Percentiles rank a stretch among this genome's conserved stretches.
Evolutionary conservation across 2,888 invertebrate species (phyloP).

Genomic region (Stratiomys singularior): DNA sequence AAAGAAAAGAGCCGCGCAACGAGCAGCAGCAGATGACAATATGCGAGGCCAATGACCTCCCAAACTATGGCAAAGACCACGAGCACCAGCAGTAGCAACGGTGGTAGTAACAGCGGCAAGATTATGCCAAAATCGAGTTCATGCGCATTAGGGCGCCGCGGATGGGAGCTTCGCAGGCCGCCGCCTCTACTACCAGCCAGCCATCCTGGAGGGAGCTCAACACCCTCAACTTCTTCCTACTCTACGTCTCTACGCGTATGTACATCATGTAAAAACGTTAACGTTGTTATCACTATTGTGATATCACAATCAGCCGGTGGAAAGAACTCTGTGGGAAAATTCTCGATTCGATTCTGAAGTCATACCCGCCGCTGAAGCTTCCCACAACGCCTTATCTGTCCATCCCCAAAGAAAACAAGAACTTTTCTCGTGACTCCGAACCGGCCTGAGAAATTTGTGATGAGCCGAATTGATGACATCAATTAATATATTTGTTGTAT

Average conservation of each 20-base stretch:
- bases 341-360: not conserved
- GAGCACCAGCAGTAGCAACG: not conserved
- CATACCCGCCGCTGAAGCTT: not conserved
- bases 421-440: not conserved
- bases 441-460: not conserved
- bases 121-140: slow-evolving; percentile 19
- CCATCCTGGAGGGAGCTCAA: not conserved
- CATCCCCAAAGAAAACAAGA: not conserved
- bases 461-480: not conserved
- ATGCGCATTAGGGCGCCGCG: slow-evolving; percentile 21
- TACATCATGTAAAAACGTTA: slow-evolving; percentile 10
- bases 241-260: not conserved
- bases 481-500: not conserved
- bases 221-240: not conserved
- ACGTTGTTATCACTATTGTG: slow-evolving; percentile 6
- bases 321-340: not conserved
- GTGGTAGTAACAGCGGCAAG: not conserved
- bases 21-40: slow-evolving; percentile 48
- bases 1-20: not conserved
- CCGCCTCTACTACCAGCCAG: not conserved
- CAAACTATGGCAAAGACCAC: slow-evolving; percentile 49
- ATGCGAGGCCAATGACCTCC: slow-evolving; percentile 50
- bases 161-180: slow-evolving; percentile 5
- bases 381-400: not conserved
- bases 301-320: slow-evolving; percentile 15